Evolutionary conservation across 2,797 vertebrate species (phyloP).

Genomic region (Acrossocheilus wenchowensis): DNA sequence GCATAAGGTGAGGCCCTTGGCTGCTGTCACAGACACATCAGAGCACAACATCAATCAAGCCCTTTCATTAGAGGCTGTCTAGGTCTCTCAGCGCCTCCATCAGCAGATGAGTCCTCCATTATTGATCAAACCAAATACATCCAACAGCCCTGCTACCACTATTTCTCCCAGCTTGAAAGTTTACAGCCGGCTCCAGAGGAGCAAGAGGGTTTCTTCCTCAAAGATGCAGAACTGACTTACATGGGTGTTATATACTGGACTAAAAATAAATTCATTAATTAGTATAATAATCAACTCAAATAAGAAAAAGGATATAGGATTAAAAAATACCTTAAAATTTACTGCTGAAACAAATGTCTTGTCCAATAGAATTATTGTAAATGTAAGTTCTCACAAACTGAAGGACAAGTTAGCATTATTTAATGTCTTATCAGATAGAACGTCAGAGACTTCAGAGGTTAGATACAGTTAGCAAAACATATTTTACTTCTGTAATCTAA

Average conservation of each 20-base stretch:
- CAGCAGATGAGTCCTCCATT: conserved; percentile 62
- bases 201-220: conserved; percentile 12
- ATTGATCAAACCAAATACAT: conserved; percentile 63
- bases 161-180: conserved; percentile 36
- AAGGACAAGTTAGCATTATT: not conserved
- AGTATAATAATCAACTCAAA: not conserved
- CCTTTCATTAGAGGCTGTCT: conserved; percentile 57
- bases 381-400: not conserved
- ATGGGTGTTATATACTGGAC: not conserved
- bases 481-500: not conserved
- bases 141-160: conserved; percentile 27
- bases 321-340: not conserved
- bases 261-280: not conserved
- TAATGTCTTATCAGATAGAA: not conserved
- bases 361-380: not conserved
- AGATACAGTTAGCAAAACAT: not conserved
- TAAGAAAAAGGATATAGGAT: not conserved
- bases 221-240: not conserved
- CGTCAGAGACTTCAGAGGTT: too few species aligned
- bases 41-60: conserved; percentile 50
- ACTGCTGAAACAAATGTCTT: not conserved
- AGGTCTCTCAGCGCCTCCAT: conserved; percentile 47
- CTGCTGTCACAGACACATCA: conserved; percentile 48
- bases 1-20: conserved; percentile 32
- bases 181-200: conserved; percentile 8